Conservation (phyloP, 2,113 vertebrate genomes). For the Callopanchax toddi region DNA sequence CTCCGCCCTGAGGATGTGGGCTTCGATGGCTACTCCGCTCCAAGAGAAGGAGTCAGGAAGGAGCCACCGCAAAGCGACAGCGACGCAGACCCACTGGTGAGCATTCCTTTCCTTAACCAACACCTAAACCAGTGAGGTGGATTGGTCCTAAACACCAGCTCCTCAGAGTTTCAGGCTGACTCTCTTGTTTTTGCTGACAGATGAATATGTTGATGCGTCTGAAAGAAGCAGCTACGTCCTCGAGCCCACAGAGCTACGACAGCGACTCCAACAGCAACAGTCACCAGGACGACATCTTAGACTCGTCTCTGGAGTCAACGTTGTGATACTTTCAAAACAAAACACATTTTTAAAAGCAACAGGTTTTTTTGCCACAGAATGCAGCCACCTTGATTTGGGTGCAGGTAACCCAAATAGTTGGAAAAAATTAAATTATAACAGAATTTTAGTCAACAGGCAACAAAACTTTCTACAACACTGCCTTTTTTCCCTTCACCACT, state of each 20-base stretch:
- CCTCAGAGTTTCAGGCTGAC: not conserved
- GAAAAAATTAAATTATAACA: conserved; percentile 56
- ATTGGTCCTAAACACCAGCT: not conserved
- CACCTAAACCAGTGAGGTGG: no score
- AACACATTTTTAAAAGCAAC: not conserved
- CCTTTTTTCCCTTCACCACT: conserved; percentile 68
- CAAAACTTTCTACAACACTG: conserved; percentile 52
- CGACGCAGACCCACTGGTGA: conserved; percentile 96
- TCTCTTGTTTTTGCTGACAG: conserved; percentile 72
- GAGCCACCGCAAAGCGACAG: conserved; percentile 87
- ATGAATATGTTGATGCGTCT: conserved; percentile 99
- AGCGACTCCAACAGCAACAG: conserved; percentile 98
- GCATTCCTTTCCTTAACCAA: conserved; percentile 38
- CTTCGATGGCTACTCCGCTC: conserved; percentile 90
- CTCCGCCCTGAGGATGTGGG: conserved; percentile 96
- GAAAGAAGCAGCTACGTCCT: conserved; percentile 96
- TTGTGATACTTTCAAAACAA: conserved; percentile 78
- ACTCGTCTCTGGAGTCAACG: conserved; percentile 93
- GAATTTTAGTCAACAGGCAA: conserved; percentile 75
- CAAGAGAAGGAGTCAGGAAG: conserved; percentile 87
- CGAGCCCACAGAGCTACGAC: conserved; percentile 96
- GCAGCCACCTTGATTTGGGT: conserved; percentile 80
- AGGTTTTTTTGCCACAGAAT: conserved; percentile 64
- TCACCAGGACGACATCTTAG: conserved; percentile 94
- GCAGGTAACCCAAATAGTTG: conserved; percentile 81